Percentiles rank a stretch among this genome's conserved stretches.
phyloP scores from a whole-genome alignment of 2,113 vertebrate genomes.

The Peromyscus leucopus region DNA sequence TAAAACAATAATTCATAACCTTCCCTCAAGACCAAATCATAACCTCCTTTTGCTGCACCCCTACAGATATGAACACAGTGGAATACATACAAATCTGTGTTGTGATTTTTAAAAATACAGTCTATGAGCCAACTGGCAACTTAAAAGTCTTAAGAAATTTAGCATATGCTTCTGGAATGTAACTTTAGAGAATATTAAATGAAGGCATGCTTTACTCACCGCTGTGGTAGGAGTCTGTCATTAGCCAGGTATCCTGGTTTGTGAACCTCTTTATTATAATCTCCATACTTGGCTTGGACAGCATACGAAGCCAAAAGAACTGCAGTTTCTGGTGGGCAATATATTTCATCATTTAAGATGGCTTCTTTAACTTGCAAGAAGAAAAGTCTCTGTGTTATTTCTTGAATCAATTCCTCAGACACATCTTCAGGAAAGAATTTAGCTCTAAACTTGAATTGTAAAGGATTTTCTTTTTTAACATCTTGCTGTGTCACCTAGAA shows the following conservation, averaged over 20 bases:
- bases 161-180: constrained; percentile 22
- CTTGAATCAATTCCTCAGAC: constrained; percentile 98
- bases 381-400: constrained; percentile 98
- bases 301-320: constrained; percentile 97
- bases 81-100: neutral
- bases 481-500: constrained; percentile 97
- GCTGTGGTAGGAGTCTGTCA: constrained; percentile 96
- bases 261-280: constrained; percentile 95
- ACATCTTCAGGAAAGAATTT: constrained; percentile 99
- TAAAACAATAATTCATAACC: neutral
- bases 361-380: constrained; percentile 99
- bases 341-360: constrained; percentile 98
- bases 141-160: constrained; percentile 16
- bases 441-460: constrained; percentile 98
- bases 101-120: constrained; percentile 26
- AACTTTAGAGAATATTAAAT: neutral
- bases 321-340: constrained; percentile 98
- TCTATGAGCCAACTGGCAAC: neutral
- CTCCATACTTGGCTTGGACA: constrained; percentile 97
- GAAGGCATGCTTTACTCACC: constrained; percentile 88
- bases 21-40: neutral
- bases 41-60: neutral
- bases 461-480: constrained; percentile 97
- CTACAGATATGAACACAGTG: neutral
- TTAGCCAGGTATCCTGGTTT: constrained; percentile 96